These are phyloP conservation scores for Meriones unguiculatus DNA, from an alignment of 2,113 vertebrate species.

Conservation along the genomic window DNA sequence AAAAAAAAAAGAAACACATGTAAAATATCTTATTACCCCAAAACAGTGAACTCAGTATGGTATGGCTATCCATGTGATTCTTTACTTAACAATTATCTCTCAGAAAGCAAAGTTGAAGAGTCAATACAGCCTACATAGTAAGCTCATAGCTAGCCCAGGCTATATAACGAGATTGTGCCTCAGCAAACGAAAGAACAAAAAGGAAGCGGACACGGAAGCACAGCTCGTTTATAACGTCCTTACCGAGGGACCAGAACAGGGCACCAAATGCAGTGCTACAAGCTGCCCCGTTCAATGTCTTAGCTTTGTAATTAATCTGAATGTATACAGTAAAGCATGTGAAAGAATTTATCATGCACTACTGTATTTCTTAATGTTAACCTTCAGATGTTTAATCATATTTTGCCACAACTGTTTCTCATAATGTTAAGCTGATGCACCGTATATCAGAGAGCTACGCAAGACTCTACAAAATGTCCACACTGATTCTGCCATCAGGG, in stretches of 20 bases:
- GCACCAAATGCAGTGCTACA: not conserved
- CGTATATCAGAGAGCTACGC: not conserved
- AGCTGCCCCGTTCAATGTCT: not conserved
- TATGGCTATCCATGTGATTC: not conserved
- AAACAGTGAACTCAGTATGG: not conserved
- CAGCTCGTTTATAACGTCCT: not conserved
- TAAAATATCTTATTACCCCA: not conserved
- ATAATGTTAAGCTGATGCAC: not conserved
- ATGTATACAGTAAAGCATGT: not conserved
- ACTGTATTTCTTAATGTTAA: not conserved
- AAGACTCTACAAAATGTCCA: not conserved
- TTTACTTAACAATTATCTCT: conserved; percentile 27
- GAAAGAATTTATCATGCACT: not conserved
- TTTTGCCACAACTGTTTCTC: conserved; percentile 32
- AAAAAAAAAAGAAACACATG: not conserved
- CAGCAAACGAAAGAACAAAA: not conserved
- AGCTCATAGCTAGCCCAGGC: not conserved
- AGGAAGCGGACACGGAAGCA: not conserved
- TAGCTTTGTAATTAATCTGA: conserved; percentile 2
- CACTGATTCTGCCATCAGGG: not conserved
- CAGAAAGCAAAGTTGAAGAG: not conserved
- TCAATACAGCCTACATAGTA: not conserved
- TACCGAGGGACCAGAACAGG: not conserved
- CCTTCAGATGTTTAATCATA: not conserved
- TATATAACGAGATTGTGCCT: not conserved